Evolutionary conservation across 2,113 vertebrate species (phyloP).

Genomic region (Solea senegalensis): DNA sequence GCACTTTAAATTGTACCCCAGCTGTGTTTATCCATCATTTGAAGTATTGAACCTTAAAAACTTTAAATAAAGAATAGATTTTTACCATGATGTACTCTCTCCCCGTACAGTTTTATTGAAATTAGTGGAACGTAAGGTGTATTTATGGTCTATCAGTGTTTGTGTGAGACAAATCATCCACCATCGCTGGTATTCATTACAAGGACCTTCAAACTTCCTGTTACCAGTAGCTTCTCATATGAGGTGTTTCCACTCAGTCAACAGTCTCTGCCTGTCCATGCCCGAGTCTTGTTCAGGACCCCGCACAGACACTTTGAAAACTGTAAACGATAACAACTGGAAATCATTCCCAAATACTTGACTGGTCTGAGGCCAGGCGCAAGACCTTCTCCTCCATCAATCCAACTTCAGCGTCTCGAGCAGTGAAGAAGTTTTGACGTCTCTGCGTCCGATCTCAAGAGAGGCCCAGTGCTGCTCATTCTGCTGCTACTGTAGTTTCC

Average conservation of each 20-base stretch:
- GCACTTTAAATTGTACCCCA: slow-evolving; percentile 74
- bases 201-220: background rate
- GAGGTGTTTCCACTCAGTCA: background rate
- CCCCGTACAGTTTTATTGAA: slow-evolving; percentile 67
- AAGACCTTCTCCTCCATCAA: slow-evolving; percentile 18
- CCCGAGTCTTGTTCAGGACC: background rate
- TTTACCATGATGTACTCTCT: slow-evolving; percentile 68
- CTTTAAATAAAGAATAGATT: slow-evolving; percentile 83
- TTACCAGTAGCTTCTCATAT: background rate
- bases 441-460: slow-evolving; percentile 10
- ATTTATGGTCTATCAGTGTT: background rate
- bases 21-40: slow-evolving; percentile 65
- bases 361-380: slow-evolving; percentile 1
- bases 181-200: background rate
- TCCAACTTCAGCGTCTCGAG: background rate
- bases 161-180: slow-evolving; percentile 2
- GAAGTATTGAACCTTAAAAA: slow-evolving; percentile 62
- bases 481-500: slow-evolving; percentile 35
- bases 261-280: background rate
- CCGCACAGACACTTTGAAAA: background rate
- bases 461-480: background rate
- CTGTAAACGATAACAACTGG: background rate
- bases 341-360: background rate
- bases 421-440: slow-evolving; percentile 13
- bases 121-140: background rate